A percentile compares a stretch with the other conserved stretches of the same genome.
phyloP scores from a whole-genome alignment of 2,113 vertebrate genomes.

The Cyphomyrus plagiostoma region DNA sequence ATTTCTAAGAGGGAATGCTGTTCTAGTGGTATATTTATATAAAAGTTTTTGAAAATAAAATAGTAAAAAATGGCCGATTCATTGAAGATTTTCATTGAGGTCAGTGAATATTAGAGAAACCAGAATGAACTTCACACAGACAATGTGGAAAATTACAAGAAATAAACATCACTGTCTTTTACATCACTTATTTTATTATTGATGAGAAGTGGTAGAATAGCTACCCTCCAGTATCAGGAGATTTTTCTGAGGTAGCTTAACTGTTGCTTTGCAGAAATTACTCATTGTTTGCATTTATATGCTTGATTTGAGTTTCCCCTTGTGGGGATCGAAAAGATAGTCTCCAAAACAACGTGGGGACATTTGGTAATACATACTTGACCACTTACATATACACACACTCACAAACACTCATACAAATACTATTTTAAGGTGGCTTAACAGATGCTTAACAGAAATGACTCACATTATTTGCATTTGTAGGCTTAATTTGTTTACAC shows the following conservation, averaged over 20 bases:
- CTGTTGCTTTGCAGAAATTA: no score
- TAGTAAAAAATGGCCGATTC: slow-evolving; percentile 33
- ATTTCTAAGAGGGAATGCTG: slow-evolving; percentile 76
- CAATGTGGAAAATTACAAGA: not conserved
- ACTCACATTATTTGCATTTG: not conserved
- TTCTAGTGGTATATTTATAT: slow-evolving; percentile 83
- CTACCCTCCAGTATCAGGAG: not conserved
- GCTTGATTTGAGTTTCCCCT: no score
- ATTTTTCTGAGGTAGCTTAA: not conserved
- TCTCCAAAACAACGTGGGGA: not conserved
- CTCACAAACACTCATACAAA: not conserved
- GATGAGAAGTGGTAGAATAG: not conserved
- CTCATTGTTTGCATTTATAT: no score
- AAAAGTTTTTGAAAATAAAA: slow-evolving; percentile 66
- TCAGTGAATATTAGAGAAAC: not conserved
- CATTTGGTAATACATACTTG: not conserved
- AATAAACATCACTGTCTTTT: not conserved
- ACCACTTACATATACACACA: no score
- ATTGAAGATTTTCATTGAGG: slow-evolving; percentile 10
- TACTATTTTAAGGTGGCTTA: not conserved
- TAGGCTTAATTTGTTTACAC: not conserved
- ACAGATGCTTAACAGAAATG: not conserved
- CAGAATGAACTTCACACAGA: not conserved
- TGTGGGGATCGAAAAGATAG: not conserved
- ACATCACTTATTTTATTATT: not conserved